These are phyloP conservation scores for Lasiommata megera DNA, from an alignment of 2,888 invertebrate genomes.

Conservation along the genomic window DNA sequence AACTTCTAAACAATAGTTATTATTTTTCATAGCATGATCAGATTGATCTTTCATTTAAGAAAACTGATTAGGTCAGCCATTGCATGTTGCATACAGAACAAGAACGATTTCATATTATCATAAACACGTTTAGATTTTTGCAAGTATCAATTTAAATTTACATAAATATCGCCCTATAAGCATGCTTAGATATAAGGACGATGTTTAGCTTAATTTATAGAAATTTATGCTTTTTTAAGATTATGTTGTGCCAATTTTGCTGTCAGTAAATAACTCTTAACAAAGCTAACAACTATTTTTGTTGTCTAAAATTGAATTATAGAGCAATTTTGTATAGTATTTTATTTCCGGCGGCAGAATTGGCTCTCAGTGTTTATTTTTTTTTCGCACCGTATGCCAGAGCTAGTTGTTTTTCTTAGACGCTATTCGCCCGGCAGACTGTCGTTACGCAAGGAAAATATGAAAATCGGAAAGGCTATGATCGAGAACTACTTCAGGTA, in stretches of 20 bases:
- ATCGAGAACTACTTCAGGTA: conserved; percentile 91
- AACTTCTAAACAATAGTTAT: neutral
- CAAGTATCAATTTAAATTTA: neutral
- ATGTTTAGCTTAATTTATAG: conserved; percentile 4
- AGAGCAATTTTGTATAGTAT: neutral
- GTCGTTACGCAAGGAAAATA: conserved; percentile 90
- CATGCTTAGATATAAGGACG: conserved; percentile 13
- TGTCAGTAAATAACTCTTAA: neutral
- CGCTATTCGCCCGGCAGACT: conserved; percentile 92
- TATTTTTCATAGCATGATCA: conserved; percentile 4
- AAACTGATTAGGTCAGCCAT: neutral
- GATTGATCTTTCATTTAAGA: neutral
- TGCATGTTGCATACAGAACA: neutral
- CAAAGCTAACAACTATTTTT: neutral
- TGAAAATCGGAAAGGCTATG: conserved; percentile 89
- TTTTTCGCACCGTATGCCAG: conserved; percentile 42
- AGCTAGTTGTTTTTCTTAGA: conserved; percentile 83
- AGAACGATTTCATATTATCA: neutral
- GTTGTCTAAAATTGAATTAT: neutral
- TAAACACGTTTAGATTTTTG: neutral
- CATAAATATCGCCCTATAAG: neutral
- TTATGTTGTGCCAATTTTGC: conserved; percentile 17
- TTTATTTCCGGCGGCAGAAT: conserved; percentile 1
- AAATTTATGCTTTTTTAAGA: conserved; percentile 5
- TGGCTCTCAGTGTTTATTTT: conserved; percentile 23